Evolutionary conservation across 2,113 vertebrate genomes (phyloP).

Genomic region (Chamaea fasciata): DNA sequence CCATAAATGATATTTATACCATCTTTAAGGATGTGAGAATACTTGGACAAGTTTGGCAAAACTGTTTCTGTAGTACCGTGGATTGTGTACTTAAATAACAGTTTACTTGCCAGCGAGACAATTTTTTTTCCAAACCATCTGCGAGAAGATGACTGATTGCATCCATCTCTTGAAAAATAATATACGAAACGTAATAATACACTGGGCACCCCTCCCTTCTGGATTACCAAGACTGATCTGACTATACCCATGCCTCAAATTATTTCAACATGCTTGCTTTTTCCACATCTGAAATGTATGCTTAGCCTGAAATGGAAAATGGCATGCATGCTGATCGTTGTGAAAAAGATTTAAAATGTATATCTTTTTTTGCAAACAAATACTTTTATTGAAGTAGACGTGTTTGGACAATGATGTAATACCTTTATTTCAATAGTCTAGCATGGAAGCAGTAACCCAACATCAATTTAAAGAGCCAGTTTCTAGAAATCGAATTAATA

Average conservation of each 20-base stretch:
- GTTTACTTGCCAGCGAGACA: constrained; percentile 74
- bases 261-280: constrained; percentile 78
- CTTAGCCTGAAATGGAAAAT: constrained; percentile 76
- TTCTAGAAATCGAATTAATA: constrained; percentile 75
- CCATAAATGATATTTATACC: constrained; percentile 85
- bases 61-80: constrained; percentile 79
- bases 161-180: constrained; percentile 75
- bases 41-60: constrained; percentile 84
- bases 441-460: constrained; percentile 71
- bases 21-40: constrained; percentile 80
- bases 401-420: constrained; percentile 71
- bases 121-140: constrained; percentile 71
- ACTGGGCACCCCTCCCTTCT: constrained; percentile 73
- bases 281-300: constrained; percentile 77
- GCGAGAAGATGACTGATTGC: constrained; percentile 69
- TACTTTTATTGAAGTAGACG: constrained; percentile 69
- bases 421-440: constrained; percentile 69
- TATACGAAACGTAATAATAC: constrained; percentile 71
- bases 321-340: constrained; percentile 74
- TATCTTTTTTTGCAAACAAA: constrained; percentile 71
- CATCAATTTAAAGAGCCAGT: constrained; percentile 71
- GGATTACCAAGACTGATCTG: constrained; percentile 75
- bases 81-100: constrained; percentile 84
- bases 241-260: constrained; percentile 76
- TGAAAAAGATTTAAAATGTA: constrained; percentile 58